Evolutionary conservation across 2,113 vertebrate genomes (phyloP).

Genomic region (Ciconia maguari): DNA sequence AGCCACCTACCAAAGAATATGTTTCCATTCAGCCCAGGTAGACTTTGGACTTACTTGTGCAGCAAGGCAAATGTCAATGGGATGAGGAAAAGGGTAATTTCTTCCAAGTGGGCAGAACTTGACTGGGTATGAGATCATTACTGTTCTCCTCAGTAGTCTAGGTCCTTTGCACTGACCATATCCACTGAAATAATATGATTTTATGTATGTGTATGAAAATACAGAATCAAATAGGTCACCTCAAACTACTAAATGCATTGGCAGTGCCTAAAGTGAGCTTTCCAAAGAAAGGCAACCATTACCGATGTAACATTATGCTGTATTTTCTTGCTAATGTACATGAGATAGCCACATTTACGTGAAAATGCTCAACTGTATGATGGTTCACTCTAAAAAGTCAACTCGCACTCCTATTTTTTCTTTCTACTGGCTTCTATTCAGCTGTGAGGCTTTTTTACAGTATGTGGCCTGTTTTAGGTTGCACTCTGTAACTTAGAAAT

Average conservation of each 20-base stretch:
- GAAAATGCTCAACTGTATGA: neutral
- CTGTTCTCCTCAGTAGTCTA: neutral
- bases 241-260: neutral
- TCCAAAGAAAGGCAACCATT: neutral
- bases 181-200: neutral
- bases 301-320: neutral
- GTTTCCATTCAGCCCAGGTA: neutral
- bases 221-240: neutral
- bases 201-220: neutral
- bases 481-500: constrained; percentile 6
- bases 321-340: neutral
- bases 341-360: neutral
- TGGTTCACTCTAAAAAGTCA: neutral
- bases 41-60: neutral
- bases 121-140: neutral
- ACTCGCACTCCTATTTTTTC: neutral
- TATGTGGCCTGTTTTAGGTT: constrained; percentile 30
- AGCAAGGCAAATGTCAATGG: neutral
- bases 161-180: neutral
- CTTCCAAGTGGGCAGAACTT: neutral
- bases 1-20: neutral
- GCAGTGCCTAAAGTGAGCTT: neutral
- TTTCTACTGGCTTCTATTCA: constrained; percentile 15
- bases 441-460: neutral
- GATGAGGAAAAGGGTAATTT: neutral